Base-by-base conservation (phyloP, 2,113 vertebrate genomes). In the Zosterops lateralis region DNA sequence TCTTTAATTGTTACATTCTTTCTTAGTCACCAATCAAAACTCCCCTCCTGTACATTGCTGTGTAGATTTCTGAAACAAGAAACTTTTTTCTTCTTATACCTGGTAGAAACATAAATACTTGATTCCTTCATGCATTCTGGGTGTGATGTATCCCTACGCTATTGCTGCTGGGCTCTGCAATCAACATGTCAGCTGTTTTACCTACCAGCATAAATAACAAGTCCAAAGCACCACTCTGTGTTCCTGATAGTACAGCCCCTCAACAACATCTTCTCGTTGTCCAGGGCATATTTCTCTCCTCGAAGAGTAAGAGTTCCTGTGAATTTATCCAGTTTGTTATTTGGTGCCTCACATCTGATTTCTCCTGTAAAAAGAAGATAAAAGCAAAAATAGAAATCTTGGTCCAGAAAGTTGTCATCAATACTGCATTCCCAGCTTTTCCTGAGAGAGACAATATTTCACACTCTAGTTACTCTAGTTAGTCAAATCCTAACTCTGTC, bases 181-280 rank as follows among this genome's bases (percentile, higher is more conserved):
- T 57, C 29, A 7, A 56, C 17, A 7, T 2, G 8, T 48, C 9
- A n/a, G 11, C 50, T 32, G 26, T 89, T 51, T 10, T 38, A 89
- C 98, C 5, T 94, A 99, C 99, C 99, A 65, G 98, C 98, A 71
- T 98, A 99, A 91, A 99, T 94, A 76, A 99, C 99, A 0, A 99
- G 96, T 15, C 99, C 99, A 22, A 98, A 99, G 96, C 99, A 99
- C 99, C 99, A 99, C 7, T 99, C 98, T 0, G 99, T 99, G 97
- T 99, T 99, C 92, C 99, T 98, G 74, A 99, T 97, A 0, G 98
- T 98, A 67, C 99, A 99, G 77, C 99, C 99, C 65, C 99, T 96
- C 47, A 99, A 98, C 92, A 99, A 96, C 84, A 99, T 97, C 96
- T 98, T 99, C 77, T 99, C 99, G 4, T 99, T 98, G 96, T 99